phyloP scores from a whole-genome alignment of 2,113 vertebrate genomes.

The Corvus moneduloides region DNA sequence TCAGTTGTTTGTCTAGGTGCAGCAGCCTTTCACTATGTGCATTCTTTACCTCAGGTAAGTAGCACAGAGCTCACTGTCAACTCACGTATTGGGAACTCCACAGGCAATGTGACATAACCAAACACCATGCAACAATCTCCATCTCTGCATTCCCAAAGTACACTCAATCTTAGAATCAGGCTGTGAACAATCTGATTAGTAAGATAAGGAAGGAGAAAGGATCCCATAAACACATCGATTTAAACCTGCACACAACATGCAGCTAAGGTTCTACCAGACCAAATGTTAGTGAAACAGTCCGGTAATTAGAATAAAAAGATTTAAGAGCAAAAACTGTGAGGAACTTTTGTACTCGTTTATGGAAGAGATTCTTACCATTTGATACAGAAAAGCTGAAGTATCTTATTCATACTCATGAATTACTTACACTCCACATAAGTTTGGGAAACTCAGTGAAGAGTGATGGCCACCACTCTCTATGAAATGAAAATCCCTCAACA shows the following conservation, averaged over 20 bases:
- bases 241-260: background rate
- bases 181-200: conserved; percentile 16
- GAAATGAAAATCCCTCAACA: background rate
- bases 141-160: background rate
- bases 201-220: background rate
- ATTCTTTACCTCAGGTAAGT: background rate
- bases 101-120: background rate
- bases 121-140: background rate
- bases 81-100: background rate
- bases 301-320: background rate
- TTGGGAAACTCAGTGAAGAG: background rate
- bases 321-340: background rate
- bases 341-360: background rate
- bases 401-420: background rate
- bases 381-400: background rate
- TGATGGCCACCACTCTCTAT: background rate
- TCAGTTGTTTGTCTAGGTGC: background rate
- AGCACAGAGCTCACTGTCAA: background rate
- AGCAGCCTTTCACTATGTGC: background rate
- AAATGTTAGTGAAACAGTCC: background rate
- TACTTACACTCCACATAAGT: background rate
- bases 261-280: background rate
- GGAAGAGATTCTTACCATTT: background rate
- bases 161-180: background rate
- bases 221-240: background rate